These are phyloP conservation scores for Neodiprion fabricii DNA, from an alignment of 1,140 invertebrate genomes.

Conservation along the genomic window DNA sequence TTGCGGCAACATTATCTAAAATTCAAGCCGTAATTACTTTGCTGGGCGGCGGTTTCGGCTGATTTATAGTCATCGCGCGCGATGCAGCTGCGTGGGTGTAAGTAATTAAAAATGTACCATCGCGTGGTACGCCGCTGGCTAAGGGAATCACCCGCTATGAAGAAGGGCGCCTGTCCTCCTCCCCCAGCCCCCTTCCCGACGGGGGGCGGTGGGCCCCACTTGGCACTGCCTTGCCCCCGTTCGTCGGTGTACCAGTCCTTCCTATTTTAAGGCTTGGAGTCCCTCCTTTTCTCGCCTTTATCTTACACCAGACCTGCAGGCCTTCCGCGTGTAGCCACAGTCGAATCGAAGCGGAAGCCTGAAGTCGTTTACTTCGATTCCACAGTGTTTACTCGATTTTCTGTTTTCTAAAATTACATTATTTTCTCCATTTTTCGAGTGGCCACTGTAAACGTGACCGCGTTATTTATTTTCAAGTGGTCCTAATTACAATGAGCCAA, in stretches of 20 bases:
- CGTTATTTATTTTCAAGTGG: neutral
- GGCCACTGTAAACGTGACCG: too few relatives aligned
- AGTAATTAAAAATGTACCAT: constrained; percentile 66
- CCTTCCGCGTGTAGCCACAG: too few relatives aligned
- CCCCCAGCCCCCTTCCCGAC: constrained; percentile 18
- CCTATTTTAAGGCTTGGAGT: neutral
- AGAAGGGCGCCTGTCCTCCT: constrained; percentile 16
- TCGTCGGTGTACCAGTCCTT: neutral
- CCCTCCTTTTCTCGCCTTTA: neutral
- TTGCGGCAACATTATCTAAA: constrained; percentile 66
- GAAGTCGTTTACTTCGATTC: too few relatives aligned
- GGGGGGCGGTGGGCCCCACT: neutral
- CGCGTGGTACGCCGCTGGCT: constrained; percentile 55
- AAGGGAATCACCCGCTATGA: neutral
- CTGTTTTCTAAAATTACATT: too few relatives aligned
- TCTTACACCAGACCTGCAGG: neutral
- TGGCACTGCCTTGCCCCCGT: constrained; percentile 10
- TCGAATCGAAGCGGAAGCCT: too few relatives aligned
- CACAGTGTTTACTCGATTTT: too few relatives aligned
- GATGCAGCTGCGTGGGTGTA: constrained; percentile 64
- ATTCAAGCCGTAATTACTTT: constrained; percentile 65
- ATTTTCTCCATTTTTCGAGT: too few relatives aligned
- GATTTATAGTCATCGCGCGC: constrained; percentile 64
- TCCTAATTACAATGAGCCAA: neutral
- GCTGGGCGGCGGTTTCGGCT: constrained; percentile 59